Evolutionary conservation across 2,888 invertebrate genomes (phyloP).

Genomic region (Onthophagus sagittarius): DNA sequence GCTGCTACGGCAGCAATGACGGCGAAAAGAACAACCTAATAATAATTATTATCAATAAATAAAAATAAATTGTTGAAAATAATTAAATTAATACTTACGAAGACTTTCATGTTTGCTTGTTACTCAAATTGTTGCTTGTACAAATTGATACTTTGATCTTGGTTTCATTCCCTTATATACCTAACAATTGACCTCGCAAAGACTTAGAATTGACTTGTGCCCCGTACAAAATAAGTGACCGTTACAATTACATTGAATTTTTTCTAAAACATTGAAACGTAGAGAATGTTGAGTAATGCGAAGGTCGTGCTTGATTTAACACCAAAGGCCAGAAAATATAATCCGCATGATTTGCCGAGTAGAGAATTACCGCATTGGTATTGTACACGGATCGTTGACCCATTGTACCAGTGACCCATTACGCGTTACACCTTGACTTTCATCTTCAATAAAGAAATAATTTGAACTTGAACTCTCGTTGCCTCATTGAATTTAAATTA

Average conservation of each 20-base stretch:
- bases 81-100: not conserved
- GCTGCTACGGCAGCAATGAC: slow-evolving; percentile 27
- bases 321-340: not conserved
- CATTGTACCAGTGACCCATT: not conserved
- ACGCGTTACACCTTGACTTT: not conserved
- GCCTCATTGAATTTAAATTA: not conserved
- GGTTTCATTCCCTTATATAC: not conserved
- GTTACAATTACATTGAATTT: not conserved
- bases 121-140: not conserved
- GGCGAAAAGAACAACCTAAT: slow-evolving; percentile 23
- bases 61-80: no score
- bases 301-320: not conserved
- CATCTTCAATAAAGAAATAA: not conserved
- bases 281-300: not conserved
- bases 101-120: not conserved
- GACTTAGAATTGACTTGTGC: not conserved
- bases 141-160: not conserved
- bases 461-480: not conserved
- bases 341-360: not conserved
- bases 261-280: not conserved
- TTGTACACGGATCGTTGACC: not conserved
- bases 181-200: not conserved
- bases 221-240: not conserved
- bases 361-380: not conserved
- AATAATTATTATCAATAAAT: not conserved